These are phyloP conservation scores for Drosophila subobscura DNA, from an alignment of 1,140 invertebrate genomes.

Conservation along the genomic window DNA sequence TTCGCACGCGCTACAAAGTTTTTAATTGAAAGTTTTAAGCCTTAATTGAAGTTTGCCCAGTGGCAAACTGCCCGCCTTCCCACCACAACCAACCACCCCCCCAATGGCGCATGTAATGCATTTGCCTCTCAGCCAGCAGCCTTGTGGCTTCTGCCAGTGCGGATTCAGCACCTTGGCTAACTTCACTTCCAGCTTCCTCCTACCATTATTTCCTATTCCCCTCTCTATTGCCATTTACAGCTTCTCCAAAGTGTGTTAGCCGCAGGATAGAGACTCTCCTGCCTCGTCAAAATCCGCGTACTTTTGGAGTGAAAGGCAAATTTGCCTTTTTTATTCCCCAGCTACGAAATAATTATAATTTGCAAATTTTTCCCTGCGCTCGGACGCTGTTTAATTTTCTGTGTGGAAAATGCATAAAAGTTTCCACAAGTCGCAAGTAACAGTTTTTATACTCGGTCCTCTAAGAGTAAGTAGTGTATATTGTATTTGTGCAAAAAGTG, in stretches of 20 bases:
- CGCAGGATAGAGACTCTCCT: constrained; percentile 7
- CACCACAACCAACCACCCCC: not conserved
- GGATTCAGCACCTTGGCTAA: constrained; percentile 30
- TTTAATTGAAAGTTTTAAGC: constrained; percentile 72
- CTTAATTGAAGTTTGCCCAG: constrained; percentile 68
- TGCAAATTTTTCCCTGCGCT: constrained; percentile 46
- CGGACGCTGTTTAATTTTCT: constrained; percentile 63
- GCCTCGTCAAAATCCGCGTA: constrained; percentile 12
- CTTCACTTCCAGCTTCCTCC: not conserved
- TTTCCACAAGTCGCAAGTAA: constrained; percentile 46
- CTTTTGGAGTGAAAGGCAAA: constrained; percentile 60
- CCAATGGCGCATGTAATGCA: constrained; percentile 1
- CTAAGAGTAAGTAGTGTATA: no score
- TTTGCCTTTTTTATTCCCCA: constrained; percentile 54
- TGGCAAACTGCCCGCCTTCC: constrained; percentile 23
- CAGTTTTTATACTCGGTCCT: constrained; percentile 6
- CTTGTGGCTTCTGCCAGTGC: constrained; percentile 25
- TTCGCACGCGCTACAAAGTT: constrained; percentile 63
- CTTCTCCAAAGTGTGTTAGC: constrained; percentile 59
- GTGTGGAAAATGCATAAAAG: constrained; percentile 35
- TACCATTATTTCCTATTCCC: no score
- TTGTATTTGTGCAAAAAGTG: no score
- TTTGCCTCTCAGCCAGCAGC: constrained; percentile 60
- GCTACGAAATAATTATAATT: constrained; percentile 70
- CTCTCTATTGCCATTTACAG: constrained; percentile 2